Conservation (phyloP, 2,797 vertebrate genomes). For the Microctenopoma stevenorrisi region DNA sequence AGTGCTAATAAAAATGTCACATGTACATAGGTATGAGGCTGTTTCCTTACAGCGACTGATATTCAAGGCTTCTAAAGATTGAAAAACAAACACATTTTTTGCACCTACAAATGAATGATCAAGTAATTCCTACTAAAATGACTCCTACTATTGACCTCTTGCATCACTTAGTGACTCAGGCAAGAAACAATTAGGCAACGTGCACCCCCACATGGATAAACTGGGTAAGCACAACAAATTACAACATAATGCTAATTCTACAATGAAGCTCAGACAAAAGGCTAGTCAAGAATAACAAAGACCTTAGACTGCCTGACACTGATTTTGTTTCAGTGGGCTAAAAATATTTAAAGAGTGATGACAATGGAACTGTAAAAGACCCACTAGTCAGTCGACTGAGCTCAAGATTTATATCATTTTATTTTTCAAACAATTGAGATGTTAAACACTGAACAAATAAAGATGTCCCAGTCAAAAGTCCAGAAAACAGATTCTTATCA, state of each 20-base stretch:
- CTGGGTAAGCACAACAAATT: slow-evolving; percentile 30
- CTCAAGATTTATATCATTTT: slow-evolving; percentile 81
- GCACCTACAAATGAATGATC: neutral
- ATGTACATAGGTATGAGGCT: neutral
- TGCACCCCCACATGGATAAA: slow-evolving; percentile 64
- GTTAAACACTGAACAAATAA: slow-evolving; percentile 86
- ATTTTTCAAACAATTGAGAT: slow-evolving; percentile 86
- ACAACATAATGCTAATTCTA: neutral
- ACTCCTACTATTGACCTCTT: neutral
- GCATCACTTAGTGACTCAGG: slow-evolving; percentile 3
- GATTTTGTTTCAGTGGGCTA: neutral
- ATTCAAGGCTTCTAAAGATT: neutral
- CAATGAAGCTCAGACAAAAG: slow-evolving; percentile 1
- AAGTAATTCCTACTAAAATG: neutral
- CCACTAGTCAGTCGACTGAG: slow-evolving; percentile 40
- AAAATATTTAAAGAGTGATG: neutral
- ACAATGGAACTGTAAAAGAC: slow-evolving; percentile 4
- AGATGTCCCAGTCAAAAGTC: slow-evolving; percentile 76
- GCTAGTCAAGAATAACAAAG: neutral
- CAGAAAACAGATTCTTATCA: slow-evolving; percentile 76
- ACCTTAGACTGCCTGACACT: neutral
- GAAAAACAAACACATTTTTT: neutral
- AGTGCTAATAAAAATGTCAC: neutral
- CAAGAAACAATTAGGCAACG: slow-evolving; percentile 3
- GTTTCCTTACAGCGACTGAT: neutral